Base-by-base conservation (phyloP, 92 coral and sea anemone species). In the Nematostella vectensis region DNA sequence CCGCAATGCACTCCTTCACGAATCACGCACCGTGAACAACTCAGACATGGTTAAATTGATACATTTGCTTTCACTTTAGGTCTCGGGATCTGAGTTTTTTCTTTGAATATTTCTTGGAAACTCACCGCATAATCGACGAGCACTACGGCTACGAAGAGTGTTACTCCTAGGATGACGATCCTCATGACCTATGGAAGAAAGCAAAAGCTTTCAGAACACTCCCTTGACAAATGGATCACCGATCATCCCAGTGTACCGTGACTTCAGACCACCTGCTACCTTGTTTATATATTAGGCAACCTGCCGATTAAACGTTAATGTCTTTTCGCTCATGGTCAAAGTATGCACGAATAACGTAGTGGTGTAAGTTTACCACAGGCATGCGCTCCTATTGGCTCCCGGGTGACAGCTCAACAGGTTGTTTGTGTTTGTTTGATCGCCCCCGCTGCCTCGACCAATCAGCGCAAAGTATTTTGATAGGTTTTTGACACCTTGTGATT, bases 271-370 rank as follows among this genome's bases (percentile, higher is more conserved):
- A 75, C 93, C 75, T 63, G 78, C 67, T 20, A 68, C 80, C 86
- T 93, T 93, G 99, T 93, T 93, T 93, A 87, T 88, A 68, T 76
- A 93, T 93, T 93, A 83, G 95, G 63, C 85, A 83, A 83, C 84
- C 75, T 70, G 65, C 70, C 55, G 43, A 79, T 81, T 88, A 89
- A 89, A 87, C 63, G 54, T 81, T 82, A 86, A 93, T 86, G 60
- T 55, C 57, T 79, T 79, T 93, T 93, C 88, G 67, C 83, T 86
- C 84, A 93, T 93, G 80, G 65, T 72, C 52, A 42, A 93, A 87
- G 81, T 93, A 93, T 93, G 89, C 82, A 71, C 57, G 56, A 83
- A 93, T 93, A 81, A 93, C 96, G 99, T 93, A 87, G 99, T 93
- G 74, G 70, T 63, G 82, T 76, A 65, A 82, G 63, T 74, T 58